Percentiles rank a stretch among this genome's conserved stretches.
Conservation (phyloP, 2,113 vertebrate species). For the Nycticorax nycticorax region DNA sequence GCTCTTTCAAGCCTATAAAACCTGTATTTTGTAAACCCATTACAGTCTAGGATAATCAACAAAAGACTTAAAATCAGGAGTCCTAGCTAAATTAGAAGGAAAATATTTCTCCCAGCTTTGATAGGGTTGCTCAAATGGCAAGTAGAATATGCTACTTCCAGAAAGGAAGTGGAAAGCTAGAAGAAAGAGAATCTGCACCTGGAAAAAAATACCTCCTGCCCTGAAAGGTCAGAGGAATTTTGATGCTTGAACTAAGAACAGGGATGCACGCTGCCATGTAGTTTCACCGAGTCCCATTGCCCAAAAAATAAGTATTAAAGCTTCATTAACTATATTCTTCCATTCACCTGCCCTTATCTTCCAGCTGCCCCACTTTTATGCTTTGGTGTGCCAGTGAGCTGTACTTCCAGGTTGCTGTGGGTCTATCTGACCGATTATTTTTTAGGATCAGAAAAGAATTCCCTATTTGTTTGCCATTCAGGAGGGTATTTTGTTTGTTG, state of each 20-base stretch:
- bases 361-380: background rate
- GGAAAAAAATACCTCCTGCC: background rate
- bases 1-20: background rate
- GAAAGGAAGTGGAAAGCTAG: background rate
- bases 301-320: background rate
- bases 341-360: background rate
- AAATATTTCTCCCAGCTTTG: background rate
- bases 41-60: background rate
- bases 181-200: background rate
- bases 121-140: background rate
- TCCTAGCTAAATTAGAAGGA: background rate
- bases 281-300: background rate
- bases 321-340: background rate
- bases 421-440: background rate
- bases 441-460: background rate
- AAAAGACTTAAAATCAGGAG: background rate
- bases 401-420: background rate
- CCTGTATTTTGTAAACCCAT: background rate
- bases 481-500: background rate
- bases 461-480: background rate
- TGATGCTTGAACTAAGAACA: background rate
- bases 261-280: background rate
- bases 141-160: background rate
- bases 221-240: background rate
- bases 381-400: background rate